phyloP scores from a whole-genome alignment of 2,797 vertebrate genomes.

The Loriculus beryllinus region DNA sequence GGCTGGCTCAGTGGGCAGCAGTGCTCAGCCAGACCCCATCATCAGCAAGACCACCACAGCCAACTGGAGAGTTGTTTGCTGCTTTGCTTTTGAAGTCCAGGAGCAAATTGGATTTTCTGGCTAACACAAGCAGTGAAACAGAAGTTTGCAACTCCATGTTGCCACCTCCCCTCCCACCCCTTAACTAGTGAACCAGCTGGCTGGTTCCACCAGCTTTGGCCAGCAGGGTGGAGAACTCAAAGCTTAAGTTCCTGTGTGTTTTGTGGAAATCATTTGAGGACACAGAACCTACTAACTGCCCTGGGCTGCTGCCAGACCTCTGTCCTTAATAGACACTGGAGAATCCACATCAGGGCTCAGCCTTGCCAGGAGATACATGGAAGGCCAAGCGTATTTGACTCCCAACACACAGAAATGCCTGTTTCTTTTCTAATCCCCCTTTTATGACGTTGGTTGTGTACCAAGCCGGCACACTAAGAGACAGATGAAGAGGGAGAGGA shows the following conservation, averaged over 20 bases:
- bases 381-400: slow-evolving; percentile 1
- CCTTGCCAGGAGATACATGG: neutral
- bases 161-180: neutral
- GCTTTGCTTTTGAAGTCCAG: fast-evolving
- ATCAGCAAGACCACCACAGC: fast-evolving
- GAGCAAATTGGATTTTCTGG: neutral
- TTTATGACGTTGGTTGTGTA: neutral
- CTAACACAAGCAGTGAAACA: neutral
- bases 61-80: fast-evolving
- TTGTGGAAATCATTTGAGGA: neutral
- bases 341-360: neutral
- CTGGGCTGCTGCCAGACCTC: slow-evolving; percentile 24
- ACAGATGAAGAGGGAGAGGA: neutral
- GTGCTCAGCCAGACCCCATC: neutral
- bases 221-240: neutral
- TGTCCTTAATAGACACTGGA: neutral
- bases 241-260: neutral
- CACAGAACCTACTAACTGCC: neutral
- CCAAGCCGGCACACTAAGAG: neutral
- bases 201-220: neutral
- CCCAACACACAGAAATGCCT: neutral
- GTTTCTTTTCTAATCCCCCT: neutral
- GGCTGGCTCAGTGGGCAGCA: fast-evolving
- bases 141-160: neutral
- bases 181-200: neutral